Percentiles rank a stretch among this genome's conserved stretches.
Conservation (phyloP, 37 sponge, comb jelly and placozoan species). For the Beroe forskalii region DNA sequence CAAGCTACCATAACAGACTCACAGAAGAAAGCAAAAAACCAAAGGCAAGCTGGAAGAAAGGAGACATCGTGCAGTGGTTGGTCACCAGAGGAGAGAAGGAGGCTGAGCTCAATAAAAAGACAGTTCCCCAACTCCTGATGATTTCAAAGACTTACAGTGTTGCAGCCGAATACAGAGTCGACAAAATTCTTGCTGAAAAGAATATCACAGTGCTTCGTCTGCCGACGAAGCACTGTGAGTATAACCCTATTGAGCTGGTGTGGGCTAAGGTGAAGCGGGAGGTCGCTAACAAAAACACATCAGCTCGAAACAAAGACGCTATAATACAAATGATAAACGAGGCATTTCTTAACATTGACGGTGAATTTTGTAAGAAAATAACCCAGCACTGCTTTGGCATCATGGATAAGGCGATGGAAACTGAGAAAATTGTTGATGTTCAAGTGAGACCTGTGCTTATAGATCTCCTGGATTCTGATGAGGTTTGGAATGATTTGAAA, state of each 20-base stretch:
- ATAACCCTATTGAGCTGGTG: neutral
- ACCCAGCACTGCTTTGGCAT: neutral
- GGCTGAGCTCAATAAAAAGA: neutral
- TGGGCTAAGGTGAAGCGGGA: neutral
- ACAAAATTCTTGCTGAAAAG: neutral
- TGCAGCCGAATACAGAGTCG: neutral
- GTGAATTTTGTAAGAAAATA: neutral
- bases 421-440: neutral
- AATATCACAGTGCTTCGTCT: neutral
- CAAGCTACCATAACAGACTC: conserved; percentile 11
- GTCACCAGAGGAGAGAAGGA: neutral
- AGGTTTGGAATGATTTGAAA: neutral
- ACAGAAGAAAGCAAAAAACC: neutral
- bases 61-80: neutral
- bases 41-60: neutral
- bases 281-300: neutral
- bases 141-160: neutral
- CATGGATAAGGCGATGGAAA: neutral
- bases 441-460: neutral
- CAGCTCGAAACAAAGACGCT: neutral
- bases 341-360: neutral
- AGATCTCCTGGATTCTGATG: neutral
- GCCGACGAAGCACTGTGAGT: neutral
- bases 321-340: neutral
- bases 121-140: neutral